These are phyloP conservation scores for Apamea anceps DNA, from an alignment of 2,888 invertebrate genomes.

Conservation along the genomic window DNA sequence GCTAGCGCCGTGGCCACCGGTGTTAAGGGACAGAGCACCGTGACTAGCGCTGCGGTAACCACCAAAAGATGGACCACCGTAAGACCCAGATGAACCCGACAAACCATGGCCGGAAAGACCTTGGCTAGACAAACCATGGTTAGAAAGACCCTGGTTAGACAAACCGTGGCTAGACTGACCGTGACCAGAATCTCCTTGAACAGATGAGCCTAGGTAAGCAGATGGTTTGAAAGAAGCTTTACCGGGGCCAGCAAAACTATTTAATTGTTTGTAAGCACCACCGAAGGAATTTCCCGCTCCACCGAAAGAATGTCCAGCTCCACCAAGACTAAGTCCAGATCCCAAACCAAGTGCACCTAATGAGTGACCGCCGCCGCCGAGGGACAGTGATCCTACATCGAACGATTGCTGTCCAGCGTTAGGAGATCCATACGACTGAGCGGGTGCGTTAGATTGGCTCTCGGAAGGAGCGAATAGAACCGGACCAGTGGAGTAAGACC, in stretches of 20 bases:
- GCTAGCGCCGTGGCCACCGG: constrained; percentile 67
- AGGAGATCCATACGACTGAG: constrained; percentile 73
- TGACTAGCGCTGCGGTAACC: constrained; percentile 73
- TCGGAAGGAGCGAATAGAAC: constrained; percentile 84
- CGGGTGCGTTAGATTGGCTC: constrained; percentile 71
- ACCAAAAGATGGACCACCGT: constrained; percentile 78
- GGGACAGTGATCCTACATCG: constrained; percentile 61
- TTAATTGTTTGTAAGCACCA: constrained; percentile 77
- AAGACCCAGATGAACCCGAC: constrained; percentile 77
- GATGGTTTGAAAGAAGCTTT: constrained; percentile 87
- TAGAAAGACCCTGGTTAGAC: constrained; percentile 73
- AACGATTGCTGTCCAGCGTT: constrained; percentile 72
- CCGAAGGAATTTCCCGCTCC: constrained; percentile 71
- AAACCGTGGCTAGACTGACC: constrained; percentile 72
- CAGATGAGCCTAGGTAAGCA: constrained; percentile 84
- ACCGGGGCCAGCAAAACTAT: constrained; percentile 77
- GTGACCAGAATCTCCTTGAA: constrained; percentile 79
- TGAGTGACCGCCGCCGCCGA: constrained; percentile 70
- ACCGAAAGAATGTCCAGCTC: constrained; percentile 62
- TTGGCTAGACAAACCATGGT: constrained; percentile 74
- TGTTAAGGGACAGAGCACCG: constrained; percentile 57
- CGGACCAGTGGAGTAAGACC: constrained; percentile 86
- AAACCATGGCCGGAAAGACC: constrained; percentile 73
- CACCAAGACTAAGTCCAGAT: constrained; percentile 67
- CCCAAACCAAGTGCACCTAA: constrained; percentile 65